Evolutionary conservation across 2,113 vertebrate species (phyloP), one percentile per base, ranked within the genome.

Genomic region (Carassius carassius): DNA sequence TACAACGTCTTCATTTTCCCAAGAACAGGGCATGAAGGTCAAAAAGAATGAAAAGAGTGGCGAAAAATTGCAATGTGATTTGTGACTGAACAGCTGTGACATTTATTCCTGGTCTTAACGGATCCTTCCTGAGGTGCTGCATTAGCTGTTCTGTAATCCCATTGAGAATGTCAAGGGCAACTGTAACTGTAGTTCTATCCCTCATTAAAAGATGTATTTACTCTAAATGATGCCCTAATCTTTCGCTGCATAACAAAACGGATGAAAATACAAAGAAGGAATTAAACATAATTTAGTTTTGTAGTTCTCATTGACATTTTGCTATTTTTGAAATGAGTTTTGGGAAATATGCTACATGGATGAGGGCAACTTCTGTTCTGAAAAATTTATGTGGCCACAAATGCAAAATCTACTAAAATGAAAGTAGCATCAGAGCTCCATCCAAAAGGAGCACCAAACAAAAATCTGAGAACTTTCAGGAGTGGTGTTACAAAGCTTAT

Each of bases 101-200:
- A 93, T 95, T 94, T 93, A 92, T 91, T 89, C 91, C 88, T 89
- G 88, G 90, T 92, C 88, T 92, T 93, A 89, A 82, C 88, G 90
- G 90, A 90, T 91, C 60, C 86, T 89, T 92, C 92, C 90, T 89
- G 89, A 90, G 85, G 89, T 87, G 90, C 90, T 87, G 81, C 77
- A 86, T 88, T 90, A 87, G 86, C 87, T 81, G 29, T 89, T 75
- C 77, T 77, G 88, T 82, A 84, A 86, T 86, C 87, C 89, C 89
- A 89, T 91, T 89, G 91, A 90, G 91, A 94, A 94, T 93, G 93
- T 94, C 92, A 94, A 94, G 94, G 93, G 90, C 93, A 89, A 85
- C 84, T 84, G 89, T 83, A 87, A 89, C 90, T 85, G 80, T 44
- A 29, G 87, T 85, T 92, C 89, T 91, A 89, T 84, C 90, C 85